Percentiles rank a stretch among this genome's conserved stretches.
These are phyloP conservation scores for Characodon lateralis DNA, from an alignment of 2,797 vertebrate species.

Conservation along the genomic window DNA sequence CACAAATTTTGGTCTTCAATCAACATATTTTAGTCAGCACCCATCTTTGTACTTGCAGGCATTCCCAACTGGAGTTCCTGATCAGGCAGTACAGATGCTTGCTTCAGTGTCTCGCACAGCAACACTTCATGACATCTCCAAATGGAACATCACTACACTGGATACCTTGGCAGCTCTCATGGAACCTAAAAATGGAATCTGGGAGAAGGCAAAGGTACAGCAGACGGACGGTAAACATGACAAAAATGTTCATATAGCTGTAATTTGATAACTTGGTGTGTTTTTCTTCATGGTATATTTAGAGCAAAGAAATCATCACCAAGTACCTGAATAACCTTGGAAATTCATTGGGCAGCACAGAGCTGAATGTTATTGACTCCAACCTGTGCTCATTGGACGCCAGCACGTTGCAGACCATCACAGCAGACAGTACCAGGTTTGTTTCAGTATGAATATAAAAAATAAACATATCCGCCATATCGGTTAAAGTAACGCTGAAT, in stretches of 20 bases:
- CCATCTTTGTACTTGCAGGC: slow-evolving; percentile 46
- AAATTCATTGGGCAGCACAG: slow-evolving; percentile 55
- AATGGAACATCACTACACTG: slow-evolving; percentile 62
- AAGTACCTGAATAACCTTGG: slow-evolving; percentile 57
- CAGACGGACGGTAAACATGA: not conserved
- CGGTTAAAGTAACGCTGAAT: not conserved
- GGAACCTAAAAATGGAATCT: slow-evolving; percentile 51
- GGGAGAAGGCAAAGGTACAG: slow-evolving; percentile 59
- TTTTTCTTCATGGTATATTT: slow-evolving; percentile 29
- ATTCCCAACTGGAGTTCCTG: slow-evolving; percentile 57
- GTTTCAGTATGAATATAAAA: not conserved
- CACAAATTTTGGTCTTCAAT: not conserved
- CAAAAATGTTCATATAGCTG: not conserved
- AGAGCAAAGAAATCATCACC: slow-evolving; percentile 72
- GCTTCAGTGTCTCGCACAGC: slow-evolving; percentile 64
- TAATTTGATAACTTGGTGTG: not conserved
- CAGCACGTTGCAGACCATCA: slow-evolving; percentile 60
- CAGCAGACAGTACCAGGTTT: slow-evolving; percentile 55
- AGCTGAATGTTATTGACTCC: slow-evolving; percentile 60
- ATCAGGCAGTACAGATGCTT: slow-evolving; percentile 50
- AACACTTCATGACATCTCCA: slow-evolving; percentile 29
- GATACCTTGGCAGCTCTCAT: slow-evolving; percentile 68
- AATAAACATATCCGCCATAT: not conserved
- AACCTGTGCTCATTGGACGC: slow-evolving; percentile 66
- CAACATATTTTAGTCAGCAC: not conserved